These are phyloP conservation scores for Presbytis comata DNA, from an alignment of 2,797 vertebrate species.

Conservation along the genomic window DNA sequence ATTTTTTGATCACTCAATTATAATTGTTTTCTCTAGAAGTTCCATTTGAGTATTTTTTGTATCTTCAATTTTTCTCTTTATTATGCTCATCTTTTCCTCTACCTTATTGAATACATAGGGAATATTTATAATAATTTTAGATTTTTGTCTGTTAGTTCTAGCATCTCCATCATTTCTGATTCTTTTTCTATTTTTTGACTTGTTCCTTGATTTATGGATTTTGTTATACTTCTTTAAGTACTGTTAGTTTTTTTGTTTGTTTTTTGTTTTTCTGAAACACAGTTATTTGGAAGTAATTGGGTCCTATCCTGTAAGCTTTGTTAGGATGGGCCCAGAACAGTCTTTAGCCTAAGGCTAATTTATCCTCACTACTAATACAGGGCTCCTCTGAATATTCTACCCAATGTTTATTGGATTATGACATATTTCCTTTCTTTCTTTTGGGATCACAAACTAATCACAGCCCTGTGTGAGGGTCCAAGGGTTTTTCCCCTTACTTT, in stretches of 20 bases:
- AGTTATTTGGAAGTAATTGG: background rate
- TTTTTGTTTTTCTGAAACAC: background rate
- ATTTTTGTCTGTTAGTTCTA: background rate
- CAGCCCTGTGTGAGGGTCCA: background rate
- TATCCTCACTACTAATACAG: background rate
- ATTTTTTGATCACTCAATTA: background rate
- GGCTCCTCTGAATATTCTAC: background rate
- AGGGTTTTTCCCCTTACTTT: background rate
- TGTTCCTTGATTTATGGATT: background rate
- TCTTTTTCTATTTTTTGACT: background rate
- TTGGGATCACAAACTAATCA: background rate
- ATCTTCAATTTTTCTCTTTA: background rate
- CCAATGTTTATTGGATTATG: background rate
- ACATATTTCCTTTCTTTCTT: background rate
- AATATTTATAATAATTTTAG: background rate
- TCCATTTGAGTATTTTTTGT: background rate
- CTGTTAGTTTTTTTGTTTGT: background rate
- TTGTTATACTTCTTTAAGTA: background rate
- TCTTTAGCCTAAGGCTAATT: background rate
- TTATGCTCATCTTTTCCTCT: background rate
- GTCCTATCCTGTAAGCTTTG: background rate
- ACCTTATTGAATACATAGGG: background rate
- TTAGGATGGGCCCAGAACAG: background rate
- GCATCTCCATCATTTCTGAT: background rate
- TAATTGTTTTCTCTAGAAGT: background rate